A percentile compares a stretch with the other conserved stretches of the same genome.
Conservation (phyloP, 2,797 vertebrate species). For the Anabacerthia variegaticeps region DNA sequence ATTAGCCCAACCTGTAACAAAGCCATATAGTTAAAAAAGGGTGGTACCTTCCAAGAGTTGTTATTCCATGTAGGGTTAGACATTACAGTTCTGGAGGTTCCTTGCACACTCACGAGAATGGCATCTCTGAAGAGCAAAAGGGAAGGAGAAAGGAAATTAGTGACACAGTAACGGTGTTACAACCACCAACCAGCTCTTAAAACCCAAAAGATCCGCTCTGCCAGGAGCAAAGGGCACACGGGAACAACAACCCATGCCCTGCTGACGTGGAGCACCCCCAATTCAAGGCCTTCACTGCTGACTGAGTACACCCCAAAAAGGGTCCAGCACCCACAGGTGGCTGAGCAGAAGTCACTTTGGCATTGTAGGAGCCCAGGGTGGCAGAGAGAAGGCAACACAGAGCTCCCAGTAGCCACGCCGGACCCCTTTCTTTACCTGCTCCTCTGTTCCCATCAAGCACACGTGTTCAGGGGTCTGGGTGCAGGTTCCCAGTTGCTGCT, state of each 20-base stretch:
- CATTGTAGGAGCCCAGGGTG: fast-evolving
- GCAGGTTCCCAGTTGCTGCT: background rate
- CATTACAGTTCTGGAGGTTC: constrained; percentile 63
- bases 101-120: constrained; percentile 52
- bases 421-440: background rate
- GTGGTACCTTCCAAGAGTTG: constrained; percentile 65
- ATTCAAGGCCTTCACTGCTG: fast-evolving
- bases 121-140: constrained; percentile 71
- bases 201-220: background rate
- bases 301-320: background rate
- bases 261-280: background rate
- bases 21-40: background rate
- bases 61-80: constrained; percentile 60
- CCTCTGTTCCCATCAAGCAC: background rate
- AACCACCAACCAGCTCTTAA: background rate
- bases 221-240: background rate
- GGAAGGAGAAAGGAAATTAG: constrained; percentile 56
- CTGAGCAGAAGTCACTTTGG: background rate
- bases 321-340: background rate
- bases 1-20: background rate
- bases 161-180: background rate
- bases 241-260: fast-evolving
- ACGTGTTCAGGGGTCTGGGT: fast-evolving
- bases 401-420: fast-evolving
- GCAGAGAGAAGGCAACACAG: background rate